Conservation (phyloP, 2,888 invertebrate species). For the Erebia ligea region DNA sequence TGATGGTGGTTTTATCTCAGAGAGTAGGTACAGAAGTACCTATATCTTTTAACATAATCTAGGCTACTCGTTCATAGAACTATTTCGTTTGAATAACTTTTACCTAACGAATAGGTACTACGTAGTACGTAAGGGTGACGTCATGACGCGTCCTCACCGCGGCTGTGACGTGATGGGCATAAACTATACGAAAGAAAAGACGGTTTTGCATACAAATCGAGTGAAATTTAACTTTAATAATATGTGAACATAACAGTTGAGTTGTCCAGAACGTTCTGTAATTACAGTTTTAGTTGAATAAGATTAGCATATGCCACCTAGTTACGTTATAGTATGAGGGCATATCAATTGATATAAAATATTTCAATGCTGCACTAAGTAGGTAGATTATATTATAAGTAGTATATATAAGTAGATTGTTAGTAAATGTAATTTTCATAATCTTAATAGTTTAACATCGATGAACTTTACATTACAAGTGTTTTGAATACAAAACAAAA, state of each 20-base stretch:
- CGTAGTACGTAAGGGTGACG: constrained; percentile 34
- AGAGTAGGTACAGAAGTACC: too few relatives aligned
- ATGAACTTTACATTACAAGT: too few relatives aligned
- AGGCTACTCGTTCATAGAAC: neutral
- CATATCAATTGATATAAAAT: too few relatives aligned
- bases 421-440: too few relatives aligned
- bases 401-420: too few relatives aligned
- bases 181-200: constrained; percentile 35
- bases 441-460: too few relatives aligned
- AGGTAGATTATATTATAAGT: too few relatives aligned
- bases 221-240: constrained; percentile 61
- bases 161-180: constrained; percentile 57
- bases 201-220: constrained; percentile 62
- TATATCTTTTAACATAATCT: too few relatives aligned
- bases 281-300: neutral
- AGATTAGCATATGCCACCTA: neutral
- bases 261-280: constrained; percentile 17
- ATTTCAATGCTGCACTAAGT: too few relatives aligned
- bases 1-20: neutral
- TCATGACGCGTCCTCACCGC: constrained; percentile 49
- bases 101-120: constrained; percentile 52
- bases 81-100: constrained; percentile 41
- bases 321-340: too few relatives aligned
- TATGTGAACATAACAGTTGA: constrained; percentile 14
- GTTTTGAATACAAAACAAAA: too few relatives aligned